Percentiles rank a stretch among this genome's conserved stretches.
Conservation (phyloP, 2,888 invertebrate species). For the Leucania comma region DNA sequence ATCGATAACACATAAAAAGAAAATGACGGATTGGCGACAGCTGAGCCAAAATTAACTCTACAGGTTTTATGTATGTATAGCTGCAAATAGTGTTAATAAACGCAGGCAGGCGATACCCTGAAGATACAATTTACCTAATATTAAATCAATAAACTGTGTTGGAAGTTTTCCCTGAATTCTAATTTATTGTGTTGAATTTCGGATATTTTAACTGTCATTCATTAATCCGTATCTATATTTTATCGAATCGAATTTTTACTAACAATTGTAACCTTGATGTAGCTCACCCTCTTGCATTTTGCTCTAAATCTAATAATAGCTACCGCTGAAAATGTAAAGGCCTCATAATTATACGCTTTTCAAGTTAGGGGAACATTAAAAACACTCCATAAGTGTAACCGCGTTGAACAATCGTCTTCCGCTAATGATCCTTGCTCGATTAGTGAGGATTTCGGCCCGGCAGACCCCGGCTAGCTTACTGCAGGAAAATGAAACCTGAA, state of each 20-base stretch:
- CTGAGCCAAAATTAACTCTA: neutral
- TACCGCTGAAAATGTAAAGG: conserved; percentile 24
- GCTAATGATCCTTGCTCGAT: conserved; percentile 77
- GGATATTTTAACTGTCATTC: neutral
- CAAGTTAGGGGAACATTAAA: conserved; percentile 66
- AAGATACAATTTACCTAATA: neutral
- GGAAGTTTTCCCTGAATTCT: neutral
- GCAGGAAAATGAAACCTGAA: conserved; percentile 43
- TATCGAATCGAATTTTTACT: neutral
- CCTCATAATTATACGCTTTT: conserved; percentile 43
- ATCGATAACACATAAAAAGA: neutral
- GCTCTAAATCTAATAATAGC: neutral
- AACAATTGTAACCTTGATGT: neutral
- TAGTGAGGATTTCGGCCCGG: conserved; percentile 69
- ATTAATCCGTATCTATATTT: neutral
- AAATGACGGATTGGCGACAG: neutral
- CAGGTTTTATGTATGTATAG: neutral
- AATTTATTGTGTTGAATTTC: neutral
- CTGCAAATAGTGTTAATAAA: neutral
- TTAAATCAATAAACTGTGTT: neutral
- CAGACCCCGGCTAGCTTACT: conserved; percentile 24
- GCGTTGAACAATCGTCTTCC: conserved; percentile 73
- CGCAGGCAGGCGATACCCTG: neutral
- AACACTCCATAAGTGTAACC: conserved; percentile 74
- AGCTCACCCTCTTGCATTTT: neutral